Percentiles rank a stretch among this genome's conserved stretches.
phyloP scores from a whole-genome alignment of 2,797 vertebrate genomes.

The Microcaecilia unicolor region DNA sequence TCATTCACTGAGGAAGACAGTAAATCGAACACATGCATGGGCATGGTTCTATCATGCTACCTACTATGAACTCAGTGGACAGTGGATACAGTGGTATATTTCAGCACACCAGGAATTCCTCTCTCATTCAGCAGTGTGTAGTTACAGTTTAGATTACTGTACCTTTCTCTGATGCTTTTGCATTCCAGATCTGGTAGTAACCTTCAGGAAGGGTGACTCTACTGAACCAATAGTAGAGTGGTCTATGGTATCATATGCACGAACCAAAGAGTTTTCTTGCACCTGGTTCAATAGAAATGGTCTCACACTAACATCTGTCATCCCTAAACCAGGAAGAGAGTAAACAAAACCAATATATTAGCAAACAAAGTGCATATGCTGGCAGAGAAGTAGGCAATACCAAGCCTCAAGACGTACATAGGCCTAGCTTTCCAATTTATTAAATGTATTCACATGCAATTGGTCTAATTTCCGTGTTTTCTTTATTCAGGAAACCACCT shows the following conservation, averaged over 20 bases:
- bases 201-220: neutral
- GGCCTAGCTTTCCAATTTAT: too few species aligned
- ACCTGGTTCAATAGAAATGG: constrained; percentile 2
- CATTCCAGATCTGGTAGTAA: neutral
- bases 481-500: too few species aligned
- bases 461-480: too few species aligned
- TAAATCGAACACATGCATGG: too few species aligned
- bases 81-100: too few species aligned
- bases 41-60: too few species aligned
- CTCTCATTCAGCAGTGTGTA: neutral
- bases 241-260: neutral
- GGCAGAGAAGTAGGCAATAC: neutral
- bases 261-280: neutral
- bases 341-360: neutral
- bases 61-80: too few species aligned
- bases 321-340: constrained; percentile 14
- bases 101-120: neutral
- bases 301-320: constrained; percentile 6
- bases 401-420: too few species aligned
- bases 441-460: too few species aligned
- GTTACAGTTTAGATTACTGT: fast-evolving
- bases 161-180: constrained; percentile 27
- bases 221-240: fast-evolving
- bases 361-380: neutral
- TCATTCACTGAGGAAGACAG: too few species aligned